These are phyloP conservation scores for Drosophila rubida DNA, from an alignment of 2,888 invertebrate species.

Conservation along the genomic window DNA sequence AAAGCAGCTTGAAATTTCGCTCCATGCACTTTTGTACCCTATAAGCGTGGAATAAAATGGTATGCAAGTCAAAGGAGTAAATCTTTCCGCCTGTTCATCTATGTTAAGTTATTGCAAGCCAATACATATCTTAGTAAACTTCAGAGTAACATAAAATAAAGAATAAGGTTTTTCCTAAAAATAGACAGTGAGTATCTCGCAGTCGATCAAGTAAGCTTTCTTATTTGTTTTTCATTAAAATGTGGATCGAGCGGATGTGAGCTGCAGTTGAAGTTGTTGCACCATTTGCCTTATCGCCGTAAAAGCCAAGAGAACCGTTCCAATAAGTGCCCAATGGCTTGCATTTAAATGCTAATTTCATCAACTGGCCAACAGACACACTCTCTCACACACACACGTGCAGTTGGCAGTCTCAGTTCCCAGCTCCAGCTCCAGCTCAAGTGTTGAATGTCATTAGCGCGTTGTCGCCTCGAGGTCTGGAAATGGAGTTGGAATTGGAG, in stretches of 20 bases:
- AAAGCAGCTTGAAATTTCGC: constrained; percentile 5
- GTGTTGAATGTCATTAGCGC: constrained; percentile 71
- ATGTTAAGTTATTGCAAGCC: not conserved
- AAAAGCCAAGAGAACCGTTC: constrained; percentile 49
- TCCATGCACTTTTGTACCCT: not conserved
- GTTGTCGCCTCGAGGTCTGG: constrained; percentile 69
- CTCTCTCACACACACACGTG: constrained; percentile 3
- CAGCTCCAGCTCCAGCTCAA: constrained; percentile 37
- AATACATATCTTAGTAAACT: too few species aligned
- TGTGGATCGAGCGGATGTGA: constrained; percentile 38
- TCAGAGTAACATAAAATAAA: too few species aligned
- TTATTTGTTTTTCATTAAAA: constrained; percentile 24
- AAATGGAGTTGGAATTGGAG: constrained; percentile 22
- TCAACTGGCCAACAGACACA: constrained; percentile 22
- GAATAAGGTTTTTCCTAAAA: too few species aligned
- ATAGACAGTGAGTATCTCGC: not conserved
- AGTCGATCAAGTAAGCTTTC: not conserved
- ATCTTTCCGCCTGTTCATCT: too few species aligned
- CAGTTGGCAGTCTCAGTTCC: not conserved
- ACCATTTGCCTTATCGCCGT: constrained; percentile 36
- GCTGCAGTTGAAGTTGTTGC: constrained; percentile 7
- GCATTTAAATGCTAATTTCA: constrained; percentile 71
- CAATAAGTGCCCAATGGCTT: constrained; percentile 42
- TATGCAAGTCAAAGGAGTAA: not conserved
- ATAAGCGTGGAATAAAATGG: not conserved